Percentiles rank a stretch among this genome's conserved stretches.
Conservation (phyloP, 2,113 vertebrate species). For the Anhinga anhinga region DNA sequence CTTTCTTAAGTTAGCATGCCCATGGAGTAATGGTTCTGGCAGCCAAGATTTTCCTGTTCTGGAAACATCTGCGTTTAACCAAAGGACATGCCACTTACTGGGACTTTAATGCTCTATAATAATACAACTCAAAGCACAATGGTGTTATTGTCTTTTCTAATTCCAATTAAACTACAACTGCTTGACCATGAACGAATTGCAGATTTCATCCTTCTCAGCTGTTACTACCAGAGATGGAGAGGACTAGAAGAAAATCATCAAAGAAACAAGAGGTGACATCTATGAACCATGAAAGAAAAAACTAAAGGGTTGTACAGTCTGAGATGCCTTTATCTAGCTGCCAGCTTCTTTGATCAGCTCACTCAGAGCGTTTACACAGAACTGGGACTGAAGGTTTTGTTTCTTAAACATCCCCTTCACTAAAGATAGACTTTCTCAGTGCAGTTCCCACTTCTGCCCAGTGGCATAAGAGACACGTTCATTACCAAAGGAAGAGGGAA, state of each 20-base stretch:
- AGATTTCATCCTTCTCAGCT: not conserved
- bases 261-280: conserved; percentile 6
- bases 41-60: not conserved
- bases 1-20: not conserved
- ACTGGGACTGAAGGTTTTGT: not conserved
- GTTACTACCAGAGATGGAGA: not conserved
- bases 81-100: not conserved
- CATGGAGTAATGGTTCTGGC: not conserved
- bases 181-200: not conserved
- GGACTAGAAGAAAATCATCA: not conserved
- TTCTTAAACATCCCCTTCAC: not conserved
- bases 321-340: not conserved
- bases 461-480: not conserved
- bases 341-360: conserved; percentile 17
- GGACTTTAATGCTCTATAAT: not conserved
- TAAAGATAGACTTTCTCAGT: not conserved
- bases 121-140: not conserved
- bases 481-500: not conserved
- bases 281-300: not conserved
- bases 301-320: not conserved
- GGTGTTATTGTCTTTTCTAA: not conserved
- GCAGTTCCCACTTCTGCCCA: not conserved
- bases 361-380: not conserved
- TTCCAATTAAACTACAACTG: not conserved
- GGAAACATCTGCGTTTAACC: not conserved